Conservation (phyloP, 2,888 invertebrate genomes). For the Liposcelis brunnea region DNA sequence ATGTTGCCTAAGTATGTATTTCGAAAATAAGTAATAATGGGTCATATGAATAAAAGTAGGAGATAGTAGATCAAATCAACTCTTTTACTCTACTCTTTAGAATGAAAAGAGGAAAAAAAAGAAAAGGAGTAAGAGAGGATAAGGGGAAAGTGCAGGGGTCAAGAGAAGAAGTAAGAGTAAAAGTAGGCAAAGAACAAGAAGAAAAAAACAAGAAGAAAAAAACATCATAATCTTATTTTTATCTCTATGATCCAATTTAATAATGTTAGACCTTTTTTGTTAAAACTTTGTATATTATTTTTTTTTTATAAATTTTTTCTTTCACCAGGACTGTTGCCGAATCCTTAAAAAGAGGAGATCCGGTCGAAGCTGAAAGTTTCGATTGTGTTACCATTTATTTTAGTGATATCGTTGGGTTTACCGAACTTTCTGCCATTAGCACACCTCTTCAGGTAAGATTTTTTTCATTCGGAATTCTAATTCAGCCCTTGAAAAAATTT, state of each 20-base stretch:
- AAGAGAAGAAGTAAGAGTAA: no score
- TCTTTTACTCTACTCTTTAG: no score
- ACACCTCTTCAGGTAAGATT: slow-evolving; percentile 56
- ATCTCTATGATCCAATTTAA: not conserved
- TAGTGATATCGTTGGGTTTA: slow-evolving; percentile 73
- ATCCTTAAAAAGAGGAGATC: slow-evolving; percentile 56
- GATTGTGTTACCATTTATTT: slow-evolving; percentile 71
- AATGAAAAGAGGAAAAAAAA: no score
- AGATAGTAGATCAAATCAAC: no score
- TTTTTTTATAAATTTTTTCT: slow-evolving; percentile 3
- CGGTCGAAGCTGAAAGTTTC: slow-evolving; percentile 64
- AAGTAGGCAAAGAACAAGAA: no score
- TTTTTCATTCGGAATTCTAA: not conserved
- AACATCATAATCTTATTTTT: not conserved
- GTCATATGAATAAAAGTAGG: no score
- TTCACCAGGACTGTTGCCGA: slow-evolving; percentile 56
- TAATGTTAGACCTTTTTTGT: not conserved
- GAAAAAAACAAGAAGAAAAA: not conserved
- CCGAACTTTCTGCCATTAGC: slow-evolving; percentile 56
- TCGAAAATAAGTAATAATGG: no score
- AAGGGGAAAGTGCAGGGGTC: no score
- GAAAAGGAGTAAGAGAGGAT: no score
- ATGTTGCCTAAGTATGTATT: slow-evolving; percentile 62
- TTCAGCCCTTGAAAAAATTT: not conserved
- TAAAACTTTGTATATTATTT: slow-evolving; percentile 1